Base-by-base conservation (phyloP, 2,113 vertebrate genomes). In the Pseudolaguvia tuberculata region DNA sequence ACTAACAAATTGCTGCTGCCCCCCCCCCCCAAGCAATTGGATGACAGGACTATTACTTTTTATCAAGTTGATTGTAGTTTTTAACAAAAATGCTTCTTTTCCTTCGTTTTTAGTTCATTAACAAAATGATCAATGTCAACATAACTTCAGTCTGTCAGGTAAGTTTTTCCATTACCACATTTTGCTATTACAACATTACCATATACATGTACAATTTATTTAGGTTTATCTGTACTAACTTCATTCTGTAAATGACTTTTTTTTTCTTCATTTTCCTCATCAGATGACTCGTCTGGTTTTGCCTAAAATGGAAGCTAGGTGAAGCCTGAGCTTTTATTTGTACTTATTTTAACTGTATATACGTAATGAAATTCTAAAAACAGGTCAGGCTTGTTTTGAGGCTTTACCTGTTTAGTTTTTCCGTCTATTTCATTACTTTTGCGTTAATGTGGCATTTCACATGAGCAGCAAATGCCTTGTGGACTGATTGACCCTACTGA, bases 211-310 rank as follows among this genome's bases (percentile, higher is more conserved):
- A 86, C 3, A 35, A 18, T 11, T 50, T 86, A 78, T 84, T 76
- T 82, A 86, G 84, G 87, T 89, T 89, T 89, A n/a, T 88, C 88
- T 85, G 80, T 87, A 86, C 1, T 47, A n/a, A 20, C 21, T 5
- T 5, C 21, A 48, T 21, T n/a, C n/a, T n/a, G n/a, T n/a, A n/a
- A n/a, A n/a, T n/a, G n/a, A n/a, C n/a, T n/a, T n/a, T 4, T 9
- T 20, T 48, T 20, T 35, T 39, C 29, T 21, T 78, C 52, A 67
- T 3, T 23, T 8, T 48, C 71, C 27, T 73, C 8, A 45, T 31
- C 45, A 98, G 96, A 96, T 99, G 96, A 98, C 96, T 85, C 93
- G 83, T 20, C 76, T 98, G 88, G 94, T 98, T 83, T 89, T 99
- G 90, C 97, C 96, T 68, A 82, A 93, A 86, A 99, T 99, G 97